phyloP scores from a whole-genome alignment of 2,113 vertebrate genomes.

The Lynx canadensis region DNA sequence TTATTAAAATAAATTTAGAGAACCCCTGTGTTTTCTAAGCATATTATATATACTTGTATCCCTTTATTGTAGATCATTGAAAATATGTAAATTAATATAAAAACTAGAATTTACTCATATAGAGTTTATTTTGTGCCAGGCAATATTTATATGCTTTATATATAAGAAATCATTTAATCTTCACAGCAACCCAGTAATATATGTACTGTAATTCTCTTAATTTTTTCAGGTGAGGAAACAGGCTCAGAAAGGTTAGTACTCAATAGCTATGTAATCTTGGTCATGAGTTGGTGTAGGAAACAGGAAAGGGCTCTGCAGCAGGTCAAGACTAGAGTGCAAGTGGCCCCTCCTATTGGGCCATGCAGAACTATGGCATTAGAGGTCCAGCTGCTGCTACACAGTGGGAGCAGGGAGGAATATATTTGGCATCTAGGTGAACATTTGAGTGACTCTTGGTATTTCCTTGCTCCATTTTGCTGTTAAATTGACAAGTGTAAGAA shows the following conservation, averaged over 20 bases:
- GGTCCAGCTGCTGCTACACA: neutral
- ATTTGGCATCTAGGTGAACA: neutral
- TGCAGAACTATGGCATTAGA: neutral
- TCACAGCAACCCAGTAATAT: neutral
- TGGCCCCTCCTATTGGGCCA: neutral
- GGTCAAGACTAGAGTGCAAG: neutral
- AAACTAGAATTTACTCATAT: neutral
- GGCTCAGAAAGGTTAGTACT: neutral
- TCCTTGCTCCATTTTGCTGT: neutral
- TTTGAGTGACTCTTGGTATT: neutral
- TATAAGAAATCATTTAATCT: neutral
- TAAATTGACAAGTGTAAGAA: neutral
- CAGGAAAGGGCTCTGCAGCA: neutral
- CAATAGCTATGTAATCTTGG: neutral
- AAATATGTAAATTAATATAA: slow-evolving; percentile 11
- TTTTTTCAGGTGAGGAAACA: slow-evolving; percentile 11
- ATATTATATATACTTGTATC: neutral
- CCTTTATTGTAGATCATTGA: neutral
- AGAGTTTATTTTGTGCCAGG: neutral
- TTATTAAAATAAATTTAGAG: neutral
- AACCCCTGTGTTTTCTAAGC: neutral
- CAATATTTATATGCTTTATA: neutral
- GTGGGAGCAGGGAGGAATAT: neutral
- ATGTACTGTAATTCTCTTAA: neutral
- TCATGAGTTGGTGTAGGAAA: neutral